Evolutionary conservation across 2,888 invertebrate genomes (phyloP), one percentile per base, ranked within the genome.

Genomic region (Drosophila robusta): DNA sequence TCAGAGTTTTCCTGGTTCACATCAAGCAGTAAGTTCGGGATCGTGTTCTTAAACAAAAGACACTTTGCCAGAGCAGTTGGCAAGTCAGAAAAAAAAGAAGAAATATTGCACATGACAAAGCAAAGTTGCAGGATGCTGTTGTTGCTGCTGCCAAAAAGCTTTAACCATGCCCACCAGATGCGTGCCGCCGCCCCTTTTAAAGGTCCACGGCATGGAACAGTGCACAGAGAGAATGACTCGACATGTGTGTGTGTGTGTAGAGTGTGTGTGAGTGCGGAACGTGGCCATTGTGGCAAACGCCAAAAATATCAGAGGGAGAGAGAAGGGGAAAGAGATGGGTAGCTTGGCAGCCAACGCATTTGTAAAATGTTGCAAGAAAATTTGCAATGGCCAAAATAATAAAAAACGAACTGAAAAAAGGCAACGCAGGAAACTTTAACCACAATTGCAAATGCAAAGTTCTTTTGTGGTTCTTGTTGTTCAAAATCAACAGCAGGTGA

Each of bases 91-190:
- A 50, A 64, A 51, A 72, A 46, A 63, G 49, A 75, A 68, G 70
- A 86, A 85, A 70, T 79, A 76, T 86, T 70, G 87, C 84, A 83
- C 64, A 86, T 86, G 81, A 83, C 87, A 80, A 70, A 68, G 84
- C 80, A 80, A 83, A 80, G 64, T 72, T 82, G 68, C 79, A 62
- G 76, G 57, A 70, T 78, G 66, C 66, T 65, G 60, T 11, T 65
- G 60, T 11, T 38, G 56, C 29, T 18, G n/a, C 52, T 69, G 80
- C 80, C 83, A 76, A 82, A 81, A 81, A 79, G 86, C 83, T 70
- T 67, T 70, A 68, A 41, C 82, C 52, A 74, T 46, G 55, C 58
- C 50, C 69, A 54, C 45, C 65, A 46, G 55, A 56, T 73, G 64
- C 79, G 61, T 65, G 58, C 29, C 47, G 54, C 54, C 39, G 24